Conservation (phyloP, 2,113 vertebrate genomes). For the Psephotus haematonotus region DNA sequence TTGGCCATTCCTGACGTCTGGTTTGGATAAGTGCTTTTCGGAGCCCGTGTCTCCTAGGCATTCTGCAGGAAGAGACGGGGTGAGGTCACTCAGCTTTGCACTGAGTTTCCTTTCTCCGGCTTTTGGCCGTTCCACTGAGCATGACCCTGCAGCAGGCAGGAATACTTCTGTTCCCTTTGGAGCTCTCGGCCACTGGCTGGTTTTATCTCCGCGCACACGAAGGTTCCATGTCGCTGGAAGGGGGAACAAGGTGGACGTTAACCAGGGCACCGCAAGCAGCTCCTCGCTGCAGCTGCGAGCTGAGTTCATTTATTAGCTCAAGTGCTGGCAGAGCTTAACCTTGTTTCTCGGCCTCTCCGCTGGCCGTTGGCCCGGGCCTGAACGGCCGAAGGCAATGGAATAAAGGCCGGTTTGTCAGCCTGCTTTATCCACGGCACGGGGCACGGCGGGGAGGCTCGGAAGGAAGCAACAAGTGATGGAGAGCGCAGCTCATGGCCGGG, state of each 20-base stretch:
- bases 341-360: slow-evolving; percentile 33
- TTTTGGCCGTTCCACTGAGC: slow-evolving; percentile 37
- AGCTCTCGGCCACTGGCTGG: slow-evolving; percentile 57
- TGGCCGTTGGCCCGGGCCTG: slow-evolving; percentile 13
- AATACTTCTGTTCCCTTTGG: slow-evolving; percentile 67
- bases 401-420: slow-evolving; percentile 47
- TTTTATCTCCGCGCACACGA: slow-evolving; percentile 78
- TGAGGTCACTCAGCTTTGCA: slow-evolving; percentile 74
- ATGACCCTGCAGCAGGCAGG: slow-evolving; percentile 58
- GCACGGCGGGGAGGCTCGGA: background rate
- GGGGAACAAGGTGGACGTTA: slow-evolving; percentile 77
- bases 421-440: slow-evolving; percentile 26
- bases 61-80: slow-evolving; percentile 57
- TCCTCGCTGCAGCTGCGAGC: slow-evolving; percentile 68
- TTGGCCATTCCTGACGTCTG: slow-evolving; percentile 65
- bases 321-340: slow-evolving; percentile 44
- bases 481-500: slow-evolving; percentile 14
- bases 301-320: slow-evolving; percentile 73
- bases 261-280: slow-evolving; percentile 55
- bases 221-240: slow-evolving; percentile 75
- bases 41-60: slow-evolving; percentile 74
- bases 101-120: slow-evolving; percentile 71
- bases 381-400: slow-evolving; percentile 23
- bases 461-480: slow-evolving; percentile 33
- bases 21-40: slow-evolving; percentile 75